These are phyloP conservation scores for Tupiocoris notatus DNA, from an alignment of 2,888 invertebrate species.

Conservation along the genomic window DNA sequence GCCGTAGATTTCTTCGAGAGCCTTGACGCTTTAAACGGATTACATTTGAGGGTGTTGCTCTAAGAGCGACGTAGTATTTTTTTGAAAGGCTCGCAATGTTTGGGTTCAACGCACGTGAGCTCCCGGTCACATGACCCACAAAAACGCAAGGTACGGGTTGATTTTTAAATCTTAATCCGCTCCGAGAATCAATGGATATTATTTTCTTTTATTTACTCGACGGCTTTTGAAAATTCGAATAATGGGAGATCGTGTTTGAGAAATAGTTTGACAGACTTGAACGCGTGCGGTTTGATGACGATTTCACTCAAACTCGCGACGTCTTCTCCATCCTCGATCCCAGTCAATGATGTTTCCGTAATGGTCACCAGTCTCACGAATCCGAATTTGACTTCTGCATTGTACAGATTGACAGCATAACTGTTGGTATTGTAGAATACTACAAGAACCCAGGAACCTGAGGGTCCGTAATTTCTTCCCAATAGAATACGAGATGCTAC, in stretches of 20 bases:
- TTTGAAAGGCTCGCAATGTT: too few relatives aligned
- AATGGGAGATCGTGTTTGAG: neutral
- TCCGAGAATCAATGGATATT: too few relatives aligned
- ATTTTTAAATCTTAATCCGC: too few relatives aligned
- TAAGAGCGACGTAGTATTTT: too few relatives aligned
- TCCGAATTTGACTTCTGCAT: neutral
- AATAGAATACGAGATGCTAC: neutral
- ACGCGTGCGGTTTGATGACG: neutral
- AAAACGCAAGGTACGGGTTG: too few relatives aligned
- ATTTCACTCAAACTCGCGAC: conserved; percentile 4
- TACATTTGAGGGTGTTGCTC: too few relatives aligned
- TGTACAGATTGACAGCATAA: neutral
- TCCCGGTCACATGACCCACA: neutral
- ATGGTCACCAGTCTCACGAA: neutral
- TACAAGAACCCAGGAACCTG: neutral
- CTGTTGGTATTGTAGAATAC: conserved; percentile 8
- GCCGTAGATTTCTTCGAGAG: neutral
- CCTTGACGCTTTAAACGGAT: neutral
- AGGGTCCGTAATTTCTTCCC: neutral
- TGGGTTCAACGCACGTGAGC: too few relatives aligned
- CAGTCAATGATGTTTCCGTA: neutral
- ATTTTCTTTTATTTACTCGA: too few relatives aligned
- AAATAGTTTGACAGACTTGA: conserved; percentile 13
- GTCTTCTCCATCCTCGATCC: conserved; percentile 6
- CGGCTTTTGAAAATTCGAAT: too few relatives aligned